phyloP scores from a whole-genome alignment of 2,797 vertebrate genomes.

The Rhynchotus rufescens region DNA sequence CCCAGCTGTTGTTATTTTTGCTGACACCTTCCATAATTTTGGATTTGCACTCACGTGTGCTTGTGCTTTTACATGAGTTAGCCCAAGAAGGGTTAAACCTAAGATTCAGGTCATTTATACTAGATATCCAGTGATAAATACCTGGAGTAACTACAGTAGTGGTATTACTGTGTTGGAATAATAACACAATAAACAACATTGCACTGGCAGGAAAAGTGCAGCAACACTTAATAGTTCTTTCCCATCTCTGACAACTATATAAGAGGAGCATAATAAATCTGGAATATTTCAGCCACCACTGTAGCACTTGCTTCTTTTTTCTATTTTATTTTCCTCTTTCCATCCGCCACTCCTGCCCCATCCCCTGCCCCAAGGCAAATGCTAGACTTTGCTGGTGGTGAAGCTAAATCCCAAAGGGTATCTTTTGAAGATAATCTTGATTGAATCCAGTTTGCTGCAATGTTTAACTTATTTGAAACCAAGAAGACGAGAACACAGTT shows the following conservation, averaged over 20 bases:
- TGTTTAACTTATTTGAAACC: not conserved
- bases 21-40: not conserved
- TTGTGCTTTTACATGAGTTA: not conserved
- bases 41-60: not conserved
- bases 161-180: not conserved
- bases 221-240: not conserved
- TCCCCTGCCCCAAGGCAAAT: not conserved
- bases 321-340: accelerated
- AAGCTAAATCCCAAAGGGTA: not conserved
- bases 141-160: not conserved
- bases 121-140: not conserved
- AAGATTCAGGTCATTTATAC: not conserved
- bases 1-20: not conserved
- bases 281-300: not conserved
- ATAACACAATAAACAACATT: not conserved
- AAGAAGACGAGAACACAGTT: not conserved
- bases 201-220: not conserved
- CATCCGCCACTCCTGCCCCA: no score
- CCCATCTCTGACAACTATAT: not conserved
- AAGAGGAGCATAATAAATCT: not conserved
- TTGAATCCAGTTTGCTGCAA: not conserved
- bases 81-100: not conserved
- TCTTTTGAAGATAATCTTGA: not conserved
- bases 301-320: not conserved
- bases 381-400: not conserved